Conservation (phyloP, 2,888 invertebrate genomes). For the Hemicrepidius hirtus region DNA sequence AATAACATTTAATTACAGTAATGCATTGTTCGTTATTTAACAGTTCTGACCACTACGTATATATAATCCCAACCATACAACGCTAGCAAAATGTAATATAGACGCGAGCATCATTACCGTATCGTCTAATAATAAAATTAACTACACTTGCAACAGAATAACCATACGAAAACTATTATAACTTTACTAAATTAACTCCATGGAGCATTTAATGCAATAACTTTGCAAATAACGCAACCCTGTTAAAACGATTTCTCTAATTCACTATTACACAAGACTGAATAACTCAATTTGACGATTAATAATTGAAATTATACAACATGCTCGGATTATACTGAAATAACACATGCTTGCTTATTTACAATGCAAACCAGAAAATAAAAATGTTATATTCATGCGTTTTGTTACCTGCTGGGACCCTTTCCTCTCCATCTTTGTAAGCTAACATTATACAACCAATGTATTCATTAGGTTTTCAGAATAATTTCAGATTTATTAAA, state of each 20-base stretch:
- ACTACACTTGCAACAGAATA: background rate
- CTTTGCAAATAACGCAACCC: background rate
- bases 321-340: background rate
- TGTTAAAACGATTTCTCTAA: background rate
- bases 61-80: too few species aligned
- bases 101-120: too few species aligned
- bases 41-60: too few species aligned
- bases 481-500: background rate
- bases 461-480: background rate
- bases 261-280: background rate
- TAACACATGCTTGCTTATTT: slow-evolving; percentile 3
- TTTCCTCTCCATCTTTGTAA: slow-evolving; percentile 81
- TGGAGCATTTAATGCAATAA: background rate
- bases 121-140: background rate
- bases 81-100: too few species aligned
- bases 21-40: too few species aligned
- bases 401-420: slow-evolving; percentile 79
- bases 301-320: background rate
- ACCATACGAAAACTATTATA: background rate
- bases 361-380: slow-evolving; percentile 21
- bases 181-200: background rate
- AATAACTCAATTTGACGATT: background rate
- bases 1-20: too few species aligned
- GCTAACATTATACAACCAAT: slow-evolving; percentile 69
- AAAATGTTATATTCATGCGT: slow-evolving; percentile 28